Evolutionary conservation across 2,797 vertebrate genomes (phyloP).

Genomic region (Phrynocephalus vlangalii): DNA sequence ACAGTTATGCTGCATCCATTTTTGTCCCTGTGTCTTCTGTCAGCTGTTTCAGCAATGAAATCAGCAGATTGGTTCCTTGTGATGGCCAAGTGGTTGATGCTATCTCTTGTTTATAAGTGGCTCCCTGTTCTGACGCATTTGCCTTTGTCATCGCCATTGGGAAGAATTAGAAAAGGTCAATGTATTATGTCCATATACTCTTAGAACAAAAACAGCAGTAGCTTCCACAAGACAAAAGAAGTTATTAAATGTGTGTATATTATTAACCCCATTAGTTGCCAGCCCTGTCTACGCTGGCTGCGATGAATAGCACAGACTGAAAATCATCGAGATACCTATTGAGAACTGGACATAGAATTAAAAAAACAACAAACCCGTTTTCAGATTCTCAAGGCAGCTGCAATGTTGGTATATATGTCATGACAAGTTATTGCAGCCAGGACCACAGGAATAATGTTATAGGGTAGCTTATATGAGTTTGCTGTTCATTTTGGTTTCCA

Average conservation of each 20-base stretch:
- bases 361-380: no score
- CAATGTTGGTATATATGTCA: neutral
- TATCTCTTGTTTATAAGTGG: neutral
- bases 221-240: constrained; percentile 2
- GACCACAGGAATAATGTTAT: neutral
- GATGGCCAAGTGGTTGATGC: neutral
- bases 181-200: neutral
- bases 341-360: neutral
- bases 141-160: neutral
- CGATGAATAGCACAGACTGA: neutral
- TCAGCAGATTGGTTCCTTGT: neutral
- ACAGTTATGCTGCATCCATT: neutral
- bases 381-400: neutral
- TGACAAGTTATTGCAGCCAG: neutral
- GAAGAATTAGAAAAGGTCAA: neutral
- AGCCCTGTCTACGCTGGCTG: neutral
- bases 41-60: neutral
- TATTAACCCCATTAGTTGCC: neutral
- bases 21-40: neutral
- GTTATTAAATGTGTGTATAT: neutral
- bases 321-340: neutral
- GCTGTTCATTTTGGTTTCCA: neutral
- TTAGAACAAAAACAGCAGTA: neutral
- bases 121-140: neutral
- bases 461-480: neutral